Evolutionary conservation across 2,888 invertebrate species (phyloP).

Genomic region (Cataglyphis livida): DNA sequence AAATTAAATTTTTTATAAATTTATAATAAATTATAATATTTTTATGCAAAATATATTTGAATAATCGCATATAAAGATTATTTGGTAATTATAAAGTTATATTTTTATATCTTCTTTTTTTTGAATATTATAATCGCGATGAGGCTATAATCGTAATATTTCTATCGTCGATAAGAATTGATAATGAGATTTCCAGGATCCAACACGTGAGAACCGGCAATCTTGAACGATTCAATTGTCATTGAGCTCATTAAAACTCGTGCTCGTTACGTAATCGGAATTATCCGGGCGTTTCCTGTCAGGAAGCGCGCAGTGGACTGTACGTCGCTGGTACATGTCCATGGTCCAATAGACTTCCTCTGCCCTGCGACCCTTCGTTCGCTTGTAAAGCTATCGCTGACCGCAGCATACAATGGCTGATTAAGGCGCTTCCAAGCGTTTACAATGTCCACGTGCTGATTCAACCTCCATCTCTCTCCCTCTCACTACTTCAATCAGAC

Average conservation of each 20-base stretch:
- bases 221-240: constrained; percentile 7
- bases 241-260: constrained; percentile 54
- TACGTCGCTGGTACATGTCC: constrained; percentile 55
- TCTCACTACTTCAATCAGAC: constrained; percentile 78
- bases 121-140: not conserved
- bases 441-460: constrained; percentile 76
- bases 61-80: not conserved
- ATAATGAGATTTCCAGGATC: not conserved
- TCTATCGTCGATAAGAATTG: not conserved
- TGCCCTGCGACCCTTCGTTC: constrained; percentile 59
- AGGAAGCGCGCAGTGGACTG: constrained; percentile 49
- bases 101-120: not conserved
- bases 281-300: constrained; percentile 52
- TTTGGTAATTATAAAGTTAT: not conserved
- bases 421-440: constrained; percentile 82
- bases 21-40: not conserved
- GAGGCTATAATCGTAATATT: not conserved
- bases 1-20: not conserved
- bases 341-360: constrained; percentile 58
- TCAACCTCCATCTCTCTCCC: constrained; percentile 43
- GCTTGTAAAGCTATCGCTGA: constrained; percentile 59
- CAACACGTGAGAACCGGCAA: not conserved
- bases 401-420: constrained; percentile 80
- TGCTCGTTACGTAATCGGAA: constrained; percentile 62
- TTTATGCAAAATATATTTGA: not conserved